A percentile compares a stretch with the other conserved stretches of the same genome.
These are phyloP conservation scores for Rhizoglyphus robini DNA, from an alignment of 1,140 invertebrate species.

Conservation along the genomic window DNA sequence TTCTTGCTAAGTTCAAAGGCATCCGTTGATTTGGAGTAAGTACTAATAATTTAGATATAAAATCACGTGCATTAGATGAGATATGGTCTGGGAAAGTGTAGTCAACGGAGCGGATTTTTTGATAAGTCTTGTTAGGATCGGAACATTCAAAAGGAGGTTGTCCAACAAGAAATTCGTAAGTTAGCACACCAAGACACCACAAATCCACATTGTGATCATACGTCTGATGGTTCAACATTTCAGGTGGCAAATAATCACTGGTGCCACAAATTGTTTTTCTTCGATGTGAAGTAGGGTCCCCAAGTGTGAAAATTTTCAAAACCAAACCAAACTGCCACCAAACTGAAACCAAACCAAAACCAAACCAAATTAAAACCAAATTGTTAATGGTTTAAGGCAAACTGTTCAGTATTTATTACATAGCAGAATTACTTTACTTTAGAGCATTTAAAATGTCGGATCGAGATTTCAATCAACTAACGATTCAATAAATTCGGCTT, in stretches of 20 bases:
- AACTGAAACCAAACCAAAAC: too few species aligned
- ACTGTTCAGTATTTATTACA: too few species aligned
- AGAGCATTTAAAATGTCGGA: too few species aligned
- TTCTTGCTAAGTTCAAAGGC: conserved; percentile 53
- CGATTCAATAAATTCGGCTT: too few species aligned
- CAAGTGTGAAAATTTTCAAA: too few species aligned
- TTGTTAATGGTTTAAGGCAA: too few species aligned
- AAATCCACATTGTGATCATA: conserved; percentile 65
- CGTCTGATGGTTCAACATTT: conserved; percentile 61
- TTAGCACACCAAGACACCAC: conserved; percentile 82
- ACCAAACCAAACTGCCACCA: too few species aligned
- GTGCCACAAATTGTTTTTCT: conserved; percentile 82
- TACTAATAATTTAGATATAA: conserved; percentile 60
- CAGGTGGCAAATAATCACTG: conserved; percentile 78
- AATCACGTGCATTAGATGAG: conserved; percentile 55
- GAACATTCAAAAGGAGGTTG: conserved; percentile 81
- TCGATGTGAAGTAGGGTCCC: too few species aligned
- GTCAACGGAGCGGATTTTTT: conserved; percentile 55
- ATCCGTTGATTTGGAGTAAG: conserved; percentile 52
- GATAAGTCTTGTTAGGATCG: conserved; percentile 57
- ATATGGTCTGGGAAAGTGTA: conserved; percentile 59
- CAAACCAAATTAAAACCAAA: too few species aligned
- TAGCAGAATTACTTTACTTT: too few species aligned
- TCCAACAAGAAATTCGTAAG: conserved; percentile 88
- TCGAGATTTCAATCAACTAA: too few species aligned